Base-by-base conservation (phyloP, 1,140 invertebrate species). In the Samia ricini region DNA sequence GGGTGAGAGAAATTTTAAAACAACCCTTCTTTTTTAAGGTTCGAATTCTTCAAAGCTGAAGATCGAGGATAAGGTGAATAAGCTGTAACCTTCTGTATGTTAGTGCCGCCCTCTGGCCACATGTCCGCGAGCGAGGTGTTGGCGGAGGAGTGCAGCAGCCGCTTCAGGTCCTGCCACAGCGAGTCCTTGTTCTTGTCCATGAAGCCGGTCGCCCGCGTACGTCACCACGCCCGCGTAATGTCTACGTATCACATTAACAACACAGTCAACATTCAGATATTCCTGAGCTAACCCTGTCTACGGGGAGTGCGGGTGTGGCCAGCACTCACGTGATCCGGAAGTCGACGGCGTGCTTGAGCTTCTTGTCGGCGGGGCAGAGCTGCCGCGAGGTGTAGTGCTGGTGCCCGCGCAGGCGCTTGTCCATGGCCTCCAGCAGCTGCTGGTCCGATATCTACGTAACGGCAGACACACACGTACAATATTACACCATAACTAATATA, bases 211-310 rank as follows among this genome's bases (percentile, higher is more conserved):
- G 98, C 95, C n/a, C 66, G 93, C 94, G 89, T 99, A 99, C 20
- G 95, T 95, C 2, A 99, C 98, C 88, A 98, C 97, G n/a, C 98
- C 98, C 2, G 98, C 98, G 86, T 99, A 99, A 80, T 99, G 98
- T 22, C 93, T 94, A 76, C 64, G 36, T 51, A 51, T 15, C 10
- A 21, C 7, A 19, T 18, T 3, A 51, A 19, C 3, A 20, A 19
- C 4, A 18, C 5, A 6, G 18, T 51, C 18, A 36, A 15, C 15
- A 36, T 8, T 36, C 33, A 0, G 36, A 15, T 48, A 10, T 10
- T 42, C 18, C 36, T 42, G 36, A 4, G 1, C 10, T 42, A 2
- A 2, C 36, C 10, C n/a, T n/a, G n/a, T n/a, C n/a, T n/a, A n/a
- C n/a, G n/a, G n/a, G n/a, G n/a, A n/a, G n/a, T n/a, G n/a, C n/a